Conservation (phyloP, 2,888 invertebrate species). For the Pasiphila rectangulata region DNA sequence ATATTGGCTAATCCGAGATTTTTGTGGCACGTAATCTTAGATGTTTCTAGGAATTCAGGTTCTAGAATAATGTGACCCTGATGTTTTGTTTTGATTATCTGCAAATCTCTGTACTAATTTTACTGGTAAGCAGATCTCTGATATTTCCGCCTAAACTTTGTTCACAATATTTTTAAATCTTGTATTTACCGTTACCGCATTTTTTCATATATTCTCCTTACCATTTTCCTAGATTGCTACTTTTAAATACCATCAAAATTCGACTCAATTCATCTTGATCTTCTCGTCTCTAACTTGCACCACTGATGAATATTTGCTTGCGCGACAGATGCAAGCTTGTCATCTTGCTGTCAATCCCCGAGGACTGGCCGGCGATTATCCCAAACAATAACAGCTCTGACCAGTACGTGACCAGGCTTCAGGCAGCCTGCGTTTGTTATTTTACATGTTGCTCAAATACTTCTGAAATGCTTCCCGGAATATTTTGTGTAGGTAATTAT, state of each 20-base stretch:
- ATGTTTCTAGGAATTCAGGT: neutral
- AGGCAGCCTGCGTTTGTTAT: constrained; percentile 56
- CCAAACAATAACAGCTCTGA: constrained; percentile 48
- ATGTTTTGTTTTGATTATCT: neutral
- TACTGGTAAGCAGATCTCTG: neutral
- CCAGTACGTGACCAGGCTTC: constrained; percentile 39
- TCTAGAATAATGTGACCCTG: neutral
- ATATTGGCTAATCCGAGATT: constrained; percentile 6
- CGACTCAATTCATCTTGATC: too few species aligned
- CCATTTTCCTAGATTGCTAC: too few species aligned
- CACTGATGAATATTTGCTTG: constrained; percentile 48
- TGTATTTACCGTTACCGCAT: too few species aligned
- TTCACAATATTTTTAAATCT: too few species aligned
- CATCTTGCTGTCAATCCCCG: constrained; percentile 46
- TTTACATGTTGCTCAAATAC: constrained; percentile 49
- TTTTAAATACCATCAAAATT: too few species aligned
- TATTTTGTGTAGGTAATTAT: constrained; percentile 6
- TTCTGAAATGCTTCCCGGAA: constrained; percentile 41
- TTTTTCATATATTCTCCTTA: too few species aligned
- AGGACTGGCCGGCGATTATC: constrained; percentile 54
- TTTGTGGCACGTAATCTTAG: neutral
- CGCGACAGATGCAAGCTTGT: constrained; percentile 66
- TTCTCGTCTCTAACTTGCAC: constrained; percentile 28
- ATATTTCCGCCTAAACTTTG: neutral
- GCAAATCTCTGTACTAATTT: neutral